phyloP scores from a whole-genome alignment of 2,888 invertebrate genomes.

The Tachina fera region DNA sequence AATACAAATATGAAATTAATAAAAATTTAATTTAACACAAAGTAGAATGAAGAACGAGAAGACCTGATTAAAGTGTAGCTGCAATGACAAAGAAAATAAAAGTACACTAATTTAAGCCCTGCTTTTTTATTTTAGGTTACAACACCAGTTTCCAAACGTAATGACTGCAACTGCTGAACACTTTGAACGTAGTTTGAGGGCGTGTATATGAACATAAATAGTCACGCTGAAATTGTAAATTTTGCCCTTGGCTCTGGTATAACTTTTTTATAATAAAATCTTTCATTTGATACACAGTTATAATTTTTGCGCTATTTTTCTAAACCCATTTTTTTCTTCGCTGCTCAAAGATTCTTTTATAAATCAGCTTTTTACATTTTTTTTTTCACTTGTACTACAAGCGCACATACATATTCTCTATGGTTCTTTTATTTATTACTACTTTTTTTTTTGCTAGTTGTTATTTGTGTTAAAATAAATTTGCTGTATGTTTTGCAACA shows the following conservation, averaged over 20 bases:
- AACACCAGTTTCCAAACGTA: conserved; percentile 7
- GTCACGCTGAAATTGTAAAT: conserved; percentile 50
- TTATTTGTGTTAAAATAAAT: conserved; percentile 58
- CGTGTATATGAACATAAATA: conserved; percentile 23
- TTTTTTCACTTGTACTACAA: not conserved
- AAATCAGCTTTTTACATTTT: conserved; percentile 53
- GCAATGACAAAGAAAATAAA: conserved; percentile 43
- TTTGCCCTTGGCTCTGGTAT: conserved; percentile 52
- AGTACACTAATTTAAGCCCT: conserved; percentile 49
- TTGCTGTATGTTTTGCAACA: conserved; percentile 57
- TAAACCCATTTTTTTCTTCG: not conserved
- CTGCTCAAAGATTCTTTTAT: conserved; percentile 44
- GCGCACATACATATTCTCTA: not conserved
- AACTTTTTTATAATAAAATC: conserved; percentile 5
- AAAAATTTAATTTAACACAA: conserved; percentile 4
- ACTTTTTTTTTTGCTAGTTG: not conserved
- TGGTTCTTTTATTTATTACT: not conserved
- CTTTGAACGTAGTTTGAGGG: not conserved
- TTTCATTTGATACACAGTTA: conserved; percentile 7
- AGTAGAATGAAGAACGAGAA: conserved; percentile 17
- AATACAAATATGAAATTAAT: not conserved
- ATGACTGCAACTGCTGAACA: not conserved
- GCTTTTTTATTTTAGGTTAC: conserved; percentile 8
- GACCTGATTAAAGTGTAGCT: conserved; percentile 47
- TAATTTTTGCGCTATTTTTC: conserved; percentile 11